Conservation (phyloP, 2,797 vertebrate species). For the Amniataba percoides region DNA sequence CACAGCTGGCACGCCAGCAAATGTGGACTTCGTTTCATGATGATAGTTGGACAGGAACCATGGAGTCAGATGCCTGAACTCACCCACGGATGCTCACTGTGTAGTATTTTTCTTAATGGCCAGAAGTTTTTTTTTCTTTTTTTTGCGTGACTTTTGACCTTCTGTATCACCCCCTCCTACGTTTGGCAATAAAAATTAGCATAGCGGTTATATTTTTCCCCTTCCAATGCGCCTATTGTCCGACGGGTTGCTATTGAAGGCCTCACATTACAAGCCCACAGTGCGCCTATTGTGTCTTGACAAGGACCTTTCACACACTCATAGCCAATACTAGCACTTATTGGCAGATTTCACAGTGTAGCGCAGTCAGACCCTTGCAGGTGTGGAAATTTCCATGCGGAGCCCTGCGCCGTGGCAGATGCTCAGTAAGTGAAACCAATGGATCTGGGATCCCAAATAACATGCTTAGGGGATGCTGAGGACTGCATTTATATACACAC, state of each 20-base stretch:
- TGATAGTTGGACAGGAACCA: background rate
- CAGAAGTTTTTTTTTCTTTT: background rate
- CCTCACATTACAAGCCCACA: constrained; percentile 83
- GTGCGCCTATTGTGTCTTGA: constrained; percentile 80
- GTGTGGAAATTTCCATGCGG: constrained; percentile 76
- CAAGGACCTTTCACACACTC: constrained; percentile 77
- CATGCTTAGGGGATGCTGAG: constrained; percentile 10
- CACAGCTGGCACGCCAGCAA: background rate
- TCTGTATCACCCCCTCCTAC: constrained; percentile 4
- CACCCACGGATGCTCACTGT: background rate
- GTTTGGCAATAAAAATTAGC: constrained; percentile 62
- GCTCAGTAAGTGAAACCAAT: constrained; percentile 20
- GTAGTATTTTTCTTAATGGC: background rate
- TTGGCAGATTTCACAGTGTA: constrained; percentile 63
- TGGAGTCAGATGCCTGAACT: background rate
- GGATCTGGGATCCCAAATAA: constrained; percentile 21
- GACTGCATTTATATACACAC: background rate
- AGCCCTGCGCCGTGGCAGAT: background rate
- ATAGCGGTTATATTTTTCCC: constrained; percentile 60
- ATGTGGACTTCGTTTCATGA: constrained; percentile 24
- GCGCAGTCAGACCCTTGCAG: constrained; percentile 57
- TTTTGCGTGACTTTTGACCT: background rate
- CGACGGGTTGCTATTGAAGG: constrained; percentile 73
- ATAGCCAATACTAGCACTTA: constrained; percentile 67
- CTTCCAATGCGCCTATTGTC: constrained; percentile 80